phyloP scores from a whole-genome alignment of 1,140 invertebrate species.

The Gryllus bimaculatus region DNA sequence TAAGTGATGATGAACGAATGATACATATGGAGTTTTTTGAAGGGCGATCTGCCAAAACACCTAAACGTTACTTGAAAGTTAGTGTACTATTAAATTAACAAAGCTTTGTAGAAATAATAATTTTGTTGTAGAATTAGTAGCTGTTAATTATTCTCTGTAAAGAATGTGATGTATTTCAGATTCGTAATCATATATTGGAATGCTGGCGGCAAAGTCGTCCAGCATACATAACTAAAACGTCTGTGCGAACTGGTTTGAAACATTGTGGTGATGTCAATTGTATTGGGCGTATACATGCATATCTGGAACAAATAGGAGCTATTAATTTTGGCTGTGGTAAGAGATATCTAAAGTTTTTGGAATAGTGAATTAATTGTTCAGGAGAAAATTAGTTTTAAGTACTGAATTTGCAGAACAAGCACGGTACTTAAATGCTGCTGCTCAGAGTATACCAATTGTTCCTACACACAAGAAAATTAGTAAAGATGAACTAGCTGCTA shows the following conservation, averaged over 20 bases:
- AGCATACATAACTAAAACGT: slow-evolving; percentile 49
- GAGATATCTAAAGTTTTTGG: slow-evolving; percentile 18
- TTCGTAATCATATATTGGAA: slow-evolving; percentile 49
- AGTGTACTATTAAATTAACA: slow-evolving; percentile 6
- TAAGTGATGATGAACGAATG: slow-evolving; percentile 45
- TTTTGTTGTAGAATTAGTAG: neutral
- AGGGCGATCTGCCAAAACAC: slow-evolving; percentile 44
- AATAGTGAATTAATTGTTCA: neutral
- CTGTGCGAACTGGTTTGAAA: slow-evolving; percentile 45
- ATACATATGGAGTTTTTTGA: slow-evolving; percentile 51
- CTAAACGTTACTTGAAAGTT: slow-evolving; percentile 46
- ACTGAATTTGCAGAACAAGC: slow-evolving; percentile 31
- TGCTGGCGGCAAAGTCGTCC: slow-evolving; percentile 45
- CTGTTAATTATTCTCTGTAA: neutral
- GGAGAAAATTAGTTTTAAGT: neutral
- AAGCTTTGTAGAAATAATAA: neutral
- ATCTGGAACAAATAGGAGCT: slow-evolving; percentile 51
- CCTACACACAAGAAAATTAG: slow-evolving; percentile 17
- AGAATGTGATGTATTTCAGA: slow-evolving; percentile 28
- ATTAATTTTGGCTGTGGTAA: slow-evolving; percentile 56
- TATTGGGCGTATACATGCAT: slow-evolving; percentile 49
- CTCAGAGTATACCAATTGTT: neutral
- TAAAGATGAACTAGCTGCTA: slow-evolving; percentile 11
- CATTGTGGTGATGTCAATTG: slow-evolving; percentile 55
- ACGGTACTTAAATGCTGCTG: slow-evolving; percentile 9